phyloP scores from a whole-genome alignment of 2,113 vertebrate genomes.

The Cephalophus harveyi region DNA sequence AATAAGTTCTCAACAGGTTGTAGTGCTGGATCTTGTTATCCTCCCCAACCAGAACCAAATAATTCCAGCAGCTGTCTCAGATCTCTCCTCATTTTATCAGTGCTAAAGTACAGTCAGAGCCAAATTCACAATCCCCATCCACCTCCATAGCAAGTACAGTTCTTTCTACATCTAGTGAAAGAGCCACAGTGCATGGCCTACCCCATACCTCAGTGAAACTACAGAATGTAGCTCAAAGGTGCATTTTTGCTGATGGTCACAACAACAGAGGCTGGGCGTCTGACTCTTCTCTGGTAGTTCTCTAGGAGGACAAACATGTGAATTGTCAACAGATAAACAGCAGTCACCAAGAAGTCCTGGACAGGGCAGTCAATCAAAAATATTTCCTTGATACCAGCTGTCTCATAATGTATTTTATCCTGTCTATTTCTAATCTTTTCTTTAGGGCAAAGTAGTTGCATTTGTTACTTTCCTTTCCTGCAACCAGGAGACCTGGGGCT shows the following conservation, averaged over 20 bases:
- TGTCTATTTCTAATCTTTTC: not conserved
- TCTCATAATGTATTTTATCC: not conserved
- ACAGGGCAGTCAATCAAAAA: not conserved
- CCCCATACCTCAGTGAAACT: not conserved
- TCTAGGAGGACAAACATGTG: not conserved
- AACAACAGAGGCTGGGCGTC: not conserved
- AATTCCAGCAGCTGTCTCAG: not conserved
- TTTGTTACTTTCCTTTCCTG: not conserved
- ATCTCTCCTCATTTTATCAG: not conserved
- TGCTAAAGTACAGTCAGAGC: not conserved
- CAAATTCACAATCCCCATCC: not conserved
- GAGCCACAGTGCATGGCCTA: not conserved
- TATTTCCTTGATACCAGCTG: not conserved
- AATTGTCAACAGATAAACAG: not conserved
- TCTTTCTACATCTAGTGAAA: not conserved
- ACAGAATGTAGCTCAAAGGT: not conserved
- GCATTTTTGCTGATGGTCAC: not conserved
- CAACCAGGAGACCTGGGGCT: not conserved
- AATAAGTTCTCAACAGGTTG: not conserved
- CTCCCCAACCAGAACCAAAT: not conserved
- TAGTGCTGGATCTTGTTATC: not conserved
- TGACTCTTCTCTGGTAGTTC: not conserved
- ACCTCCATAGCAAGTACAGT: not conserved
- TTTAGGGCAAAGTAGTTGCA: not conserved
- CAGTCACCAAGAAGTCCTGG: not conserved